Conservation (phyloP, 2,113 vertebrate genomes). For the Climacteris rufus region DNA sequence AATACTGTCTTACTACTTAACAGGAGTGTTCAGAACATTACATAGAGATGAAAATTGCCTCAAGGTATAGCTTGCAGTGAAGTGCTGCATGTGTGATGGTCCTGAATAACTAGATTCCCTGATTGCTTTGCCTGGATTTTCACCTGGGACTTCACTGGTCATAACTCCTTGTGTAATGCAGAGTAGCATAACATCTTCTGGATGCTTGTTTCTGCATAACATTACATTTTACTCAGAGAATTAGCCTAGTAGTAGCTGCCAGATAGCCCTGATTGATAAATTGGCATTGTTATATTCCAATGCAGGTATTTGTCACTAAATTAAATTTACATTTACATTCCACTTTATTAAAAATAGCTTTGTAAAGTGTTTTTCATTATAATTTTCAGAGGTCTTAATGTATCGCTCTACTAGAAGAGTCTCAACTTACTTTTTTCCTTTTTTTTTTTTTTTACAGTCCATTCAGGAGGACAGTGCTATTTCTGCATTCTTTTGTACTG, state of each 20-base stretch:
- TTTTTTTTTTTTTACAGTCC: neutral
- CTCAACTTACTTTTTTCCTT: neutral
- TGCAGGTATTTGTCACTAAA: neutral
- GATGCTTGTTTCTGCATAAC: neutral
- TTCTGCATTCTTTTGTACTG: slow-evolving; percentile 3
- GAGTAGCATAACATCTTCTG: neutral
- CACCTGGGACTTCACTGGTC: neutral
- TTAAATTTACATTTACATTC: neutral
- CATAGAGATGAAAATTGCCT: neutral
- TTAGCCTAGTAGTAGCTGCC: neutral
- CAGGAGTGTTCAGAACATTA: neutral
- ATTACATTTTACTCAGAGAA: neutral
- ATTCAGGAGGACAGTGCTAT: neutral
- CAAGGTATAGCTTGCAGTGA: neutral
- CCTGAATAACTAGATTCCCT: neutral
- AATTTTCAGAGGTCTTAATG: neutral
- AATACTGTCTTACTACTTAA: neutral
- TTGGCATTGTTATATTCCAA: neutral
- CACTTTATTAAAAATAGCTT: neutral
- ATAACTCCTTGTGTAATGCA: neutral
- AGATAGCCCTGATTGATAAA: neutral
- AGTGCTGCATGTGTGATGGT: neutral
- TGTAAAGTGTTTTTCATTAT: neutral
- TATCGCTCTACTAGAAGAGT: neutral
- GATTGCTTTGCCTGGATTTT: neutral